A percentile compares a stretch with the other conserved stretches of the same genome.
phyloP scores from a whole-genome alignment of 2,888 invertebrate species.

The Scaptodrosophila latifasciaeformis region DNA sequence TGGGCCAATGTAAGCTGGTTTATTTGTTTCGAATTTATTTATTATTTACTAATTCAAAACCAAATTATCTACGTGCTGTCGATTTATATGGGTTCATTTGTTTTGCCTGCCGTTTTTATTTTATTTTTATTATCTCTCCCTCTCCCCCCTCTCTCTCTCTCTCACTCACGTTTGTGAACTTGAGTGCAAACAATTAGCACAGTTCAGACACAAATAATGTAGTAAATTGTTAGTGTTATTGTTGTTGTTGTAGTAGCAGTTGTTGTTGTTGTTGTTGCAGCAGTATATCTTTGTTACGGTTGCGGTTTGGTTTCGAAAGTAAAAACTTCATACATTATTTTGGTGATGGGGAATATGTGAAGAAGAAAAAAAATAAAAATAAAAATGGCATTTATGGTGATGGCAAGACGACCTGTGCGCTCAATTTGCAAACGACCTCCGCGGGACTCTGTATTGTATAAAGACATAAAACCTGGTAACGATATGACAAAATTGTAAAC shows the following conservation, averaged over 20 bases:
- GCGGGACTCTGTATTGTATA: slow-evolving; percentile 31
- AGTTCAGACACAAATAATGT: slow-evolving; percentile 6
- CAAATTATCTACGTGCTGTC: slow-evolving; percentile 44
- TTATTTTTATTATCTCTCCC: too few species aligned
- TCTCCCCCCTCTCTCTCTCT: too few species aligned
- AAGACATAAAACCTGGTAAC: too few species aligned
- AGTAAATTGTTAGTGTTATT: neutral
- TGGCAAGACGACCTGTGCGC: slow-evolving; percentile 25
- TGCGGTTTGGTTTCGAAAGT: slow-evolving; percentile 27
- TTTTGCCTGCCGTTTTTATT: slow-evolving; percentile 27
- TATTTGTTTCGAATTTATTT: too few species aligned
- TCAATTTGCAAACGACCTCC: slow-evolving; percentile 43
- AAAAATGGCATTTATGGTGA: slow-evolving; percentile 26
- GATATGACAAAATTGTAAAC: too few species aligned
- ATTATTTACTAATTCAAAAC: neutral
- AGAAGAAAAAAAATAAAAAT: slow-evolving; percentile 22
- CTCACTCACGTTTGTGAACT: slow-evolving; percentile 28
- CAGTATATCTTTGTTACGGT: neutral
- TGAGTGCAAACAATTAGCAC: slow-evolving; percentile 60
- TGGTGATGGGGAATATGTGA: too few species aligned
- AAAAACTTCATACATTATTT: neutral
- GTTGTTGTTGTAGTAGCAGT: too few species aligned
- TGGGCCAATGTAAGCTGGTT: too few species aligned
- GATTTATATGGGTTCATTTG: slow-evolving; percentile 44
- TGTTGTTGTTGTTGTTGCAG: too few species aligned